Base-by-base conservation (phyloP, 1,140 invertebrate genomes). In the Sitobion miscanthi region DNA sequence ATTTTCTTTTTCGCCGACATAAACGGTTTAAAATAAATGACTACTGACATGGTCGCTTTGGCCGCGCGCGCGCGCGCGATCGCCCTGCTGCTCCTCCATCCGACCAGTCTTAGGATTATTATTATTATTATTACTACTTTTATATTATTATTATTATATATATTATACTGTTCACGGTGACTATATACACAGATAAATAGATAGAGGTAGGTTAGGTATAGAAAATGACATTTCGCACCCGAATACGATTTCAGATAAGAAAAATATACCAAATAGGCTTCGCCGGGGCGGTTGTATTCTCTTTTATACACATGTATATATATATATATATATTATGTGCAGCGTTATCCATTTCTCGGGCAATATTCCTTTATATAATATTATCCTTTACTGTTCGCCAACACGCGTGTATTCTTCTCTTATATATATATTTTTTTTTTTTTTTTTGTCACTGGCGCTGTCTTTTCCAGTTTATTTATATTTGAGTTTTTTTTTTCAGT, bases 21-120 rank as follows among this genome's bases (percentile, higher is more conserved):
- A 82, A 82, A 92, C 69, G 91, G 91, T 92, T 82, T 92, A 92
- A 92, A 52, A 91, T 91, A 91, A 91, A 91, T 77, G 90, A 77
- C 57, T 30, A 17, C 42, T n/a, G 21, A 91, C 90, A 20, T 90
- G 14, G 17, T 54, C 6, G 7, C 21, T 52, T 89, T 25, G 88
- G 52, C 35, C 88, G 8, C 35, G 35, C 52, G 83, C 35, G 35
- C 52, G 83, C 83, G 25, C 52, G 38, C 89, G 30, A 90, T 90
- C 30, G 38, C 42, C 2, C 42, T 62, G 4, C 52, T 42, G 17
- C n/a, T 25, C 20, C 52, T 9, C 17, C 47, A 2, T 35, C 38
- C 47, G 54, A 77, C 42, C n/a, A 20, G 45, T 35, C 20, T 49
- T 38, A 38, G 45, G 62, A 77, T 77, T 77, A 77, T 77, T 77